Evolutionary conservation across 2,113 vertebrate genomes (phyloP), one percentile per base, ranked within the genome.

Genomic region (Cardinalis cardinalis): DNA sequence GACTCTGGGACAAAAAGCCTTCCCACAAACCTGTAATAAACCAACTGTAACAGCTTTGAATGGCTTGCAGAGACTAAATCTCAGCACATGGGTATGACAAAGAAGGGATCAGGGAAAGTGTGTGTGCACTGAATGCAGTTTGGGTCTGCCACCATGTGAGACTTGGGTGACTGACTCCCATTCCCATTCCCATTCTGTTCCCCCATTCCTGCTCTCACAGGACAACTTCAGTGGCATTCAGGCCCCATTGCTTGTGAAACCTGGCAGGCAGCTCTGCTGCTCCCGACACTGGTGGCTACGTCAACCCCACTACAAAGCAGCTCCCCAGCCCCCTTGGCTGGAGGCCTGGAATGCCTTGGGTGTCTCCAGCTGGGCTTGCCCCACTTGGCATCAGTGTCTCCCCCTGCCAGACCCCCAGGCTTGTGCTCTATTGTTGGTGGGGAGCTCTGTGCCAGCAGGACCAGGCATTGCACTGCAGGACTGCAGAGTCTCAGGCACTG

Each of bases 301-400:
- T 87, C 91, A 82, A 32, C 38, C 75, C 7, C 0, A 66, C 64
- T 75, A 44, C 79, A 95, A 95, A 96, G 90, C 58, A 64, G 10
- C 28, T 73, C 32, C 43, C 77, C 41, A 36, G 3, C 26, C 75
- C 87, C 82, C 20, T 75, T 97, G 96, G 96, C 97, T 82, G 38
- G 14, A 72, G 76, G 95, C 96, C 96, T 95, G 90, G 75, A 95
- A 92, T 66, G 91, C 89, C 44, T 66, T 79, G 43, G 43, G 83
- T 87, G 82, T 83, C 92, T 97, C 93, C 89, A 89, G 3, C 29
- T 48, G 78, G 87, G 87, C 40, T 90, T 81, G 82, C 84, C 92
- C 90, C 83, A 66, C 74, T 94, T 96, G 94, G 94, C 97, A 97
- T 48, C 53, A 52, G 32, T 1, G 1, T 74, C 21, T 61, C 44